Evolutionary conservation across 2,797 vertebrate genomes (phyloP).

Genomic region (Morus bassanus): DNA sequence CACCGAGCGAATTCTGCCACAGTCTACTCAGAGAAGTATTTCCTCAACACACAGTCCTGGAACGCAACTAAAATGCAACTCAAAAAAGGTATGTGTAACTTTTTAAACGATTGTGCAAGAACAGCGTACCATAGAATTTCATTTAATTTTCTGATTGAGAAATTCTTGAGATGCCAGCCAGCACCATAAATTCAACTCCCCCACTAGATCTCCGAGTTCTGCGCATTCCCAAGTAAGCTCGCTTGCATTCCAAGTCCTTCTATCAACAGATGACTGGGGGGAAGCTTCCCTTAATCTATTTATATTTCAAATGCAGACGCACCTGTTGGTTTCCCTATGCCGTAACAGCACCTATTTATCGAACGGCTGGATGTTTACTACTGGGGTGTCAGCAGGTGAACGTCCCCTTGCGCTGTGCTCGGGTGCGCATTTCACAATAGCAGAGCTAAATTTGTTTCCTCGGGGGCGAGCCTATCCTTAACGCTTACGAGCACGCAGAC

Average conservation of each 20-base stretch:
- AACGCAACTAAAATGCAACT: background rate
- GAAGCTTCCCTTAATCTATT: background rate
- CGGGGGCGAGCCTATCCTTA: background rate
- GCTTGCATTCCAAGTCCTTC: background rate
- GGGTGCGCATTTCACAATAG: background rate
- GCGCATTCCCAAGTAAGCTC: background rate
- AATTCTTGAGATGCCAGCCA: background rate
- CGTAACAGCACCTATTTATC: background rate
- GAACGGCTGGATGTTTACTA: background rate
- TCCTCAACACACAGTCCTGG: background rate
- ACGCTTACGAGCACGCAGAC: background rate
- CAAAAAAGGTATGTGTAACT: background rate
- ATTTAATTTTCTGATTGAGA: background rate
- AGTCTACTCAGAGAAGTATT: background rate
- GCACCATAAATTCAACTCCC: background rate
- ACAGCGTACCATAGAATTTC: background rate
- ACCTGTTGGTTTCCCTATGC: background rate
- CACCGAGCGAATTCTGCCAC: background rate
- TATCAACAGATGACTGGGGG: background rate
- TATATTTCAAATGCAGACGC: background rate
- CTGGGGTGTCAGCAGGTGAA: background rate
- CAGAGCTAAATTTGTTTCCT: background rate
- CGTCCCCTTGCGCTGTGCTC: background rate
- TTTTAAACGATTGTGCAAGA: background rate
- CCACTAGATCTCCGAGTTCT: background rate